Percentiles rank a stretch among this genome's conserved stretches.
Conservation (phyloP, 2,888 invertebrate species). For the Hermodice carunculata region DNA sequence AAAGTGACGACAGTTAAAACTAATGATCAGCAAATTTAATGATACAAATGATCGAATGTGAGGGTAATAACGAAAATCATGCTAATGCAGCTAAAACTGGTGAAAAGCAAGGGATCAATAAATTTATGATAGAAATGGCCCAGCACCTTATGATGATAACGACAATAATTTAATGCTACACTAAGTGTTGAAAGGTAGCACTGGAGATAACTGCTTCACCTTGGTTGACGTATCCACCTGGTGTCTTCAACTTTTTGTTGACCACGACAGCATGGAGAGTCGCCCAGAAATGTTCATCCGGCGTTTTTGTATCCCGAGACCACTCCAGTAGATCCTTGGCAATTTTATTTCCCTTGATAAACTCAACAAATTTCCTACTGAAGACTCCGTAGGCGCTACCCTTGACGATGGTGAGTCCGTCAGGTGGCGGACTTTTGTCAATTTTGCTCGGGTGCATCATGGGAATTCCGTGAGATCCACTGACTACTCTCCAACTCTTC, state of each 20-base stretch:
- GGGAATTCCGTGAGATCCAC: not conserved
- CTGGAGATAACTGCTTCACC: no score
- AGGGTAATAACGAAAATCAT: no score
- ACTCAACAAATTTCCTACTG: constrained; percentile 55
- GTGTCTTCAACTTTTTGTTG: constrained; percentile 47
- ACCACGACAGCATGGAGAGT: constrained; percentile 50
- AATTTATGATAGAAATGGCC: no score
- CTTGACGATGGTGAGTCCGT: constrained; percentile 44
- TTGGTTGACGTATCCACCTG: constrained; percentile 55
- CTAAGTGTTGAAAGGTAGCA: no score
- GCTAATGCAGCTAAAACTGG: no score
- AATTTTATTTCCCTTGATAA: constrained; percentile 43
- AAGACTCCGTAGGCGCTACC: constrained; percentile 63
- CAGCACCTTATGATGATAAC: no score
- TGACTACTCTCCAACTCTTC: not conserved
- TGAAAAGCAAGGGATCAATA: no score
- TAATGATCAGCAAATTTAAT: no score
- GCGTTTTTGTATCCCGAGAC: constrained; percentile 51
- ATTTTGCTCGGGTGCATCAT: not conserved
- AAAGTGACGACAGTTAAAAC: no score
- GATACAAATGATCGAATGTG: no score
- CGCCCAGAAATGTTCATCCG: constrained; percentile 65
- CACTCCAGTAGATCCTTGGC: constrained; percentile 54
- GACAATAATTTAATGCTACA: no score
- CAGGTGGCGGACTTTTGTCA: constrained; percentile 22